Base-by-base conservation (phyloP, 2,113 vertebrate genomes). In the Macquaria australasica region DNA sequence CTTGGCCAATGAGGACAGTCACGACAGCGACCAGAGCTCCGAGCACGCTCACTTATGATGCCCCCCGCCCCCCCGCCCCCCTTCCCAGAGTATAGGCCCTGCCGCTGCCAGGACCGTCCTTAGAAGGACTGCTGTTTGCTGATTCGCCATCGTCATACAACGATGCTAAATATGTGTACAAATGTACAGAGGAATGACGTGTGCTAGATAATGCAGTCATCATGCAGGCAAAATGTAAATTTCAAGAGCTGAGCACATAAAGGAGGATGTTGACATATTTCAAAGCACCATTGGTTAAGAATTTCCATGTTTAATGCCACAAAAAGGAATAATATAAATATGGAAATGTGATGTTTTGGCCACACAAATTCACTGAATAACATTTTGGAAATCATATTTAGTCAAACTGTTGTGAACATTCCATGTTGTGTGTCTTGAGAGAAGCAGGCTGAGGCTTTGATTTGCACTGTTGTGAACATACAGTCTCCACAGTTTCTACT, bases 31-130 rank as follows among this genome's bases (percentile, higher is more conserved):
- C 92, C 97, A 99, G 95, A 99, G 98, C 95, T 98, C 98, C 1
- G 98, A 99, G 93, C 98, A 98, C 0, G 96, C 97, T 63, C 98
- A 98, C 94, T 97, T 98, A 97, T 99, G 97, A 99, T 94, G 85
- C 68, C 93, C 93, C 59, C 5, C 55, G 90, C 84, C 70, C 75
- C 89, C 87, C 86, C 93, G 3, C n/a, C n/a, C 43, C 5, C 93
- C 79, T 92, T 92, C 82, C 53, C 56, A 6, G 37, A 82, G 80
- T 86, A 74, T 1, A 56, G 91, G 92, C 96, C 77, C 94, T 11
- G 91, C 94, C 77, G 93, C 92, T 53, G 96, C 95, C 97, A 97
- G 97, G 96, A 97, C 97, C 55, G 76, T 84, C 88, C 85, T 69
- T 41, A 88, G 79, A 84, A 83, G 86, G 92, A 87, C 79, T 87